Evolutionary conservation across 2,888 invertebrate species (phyloP).

Genomic region (Drosophila neutralis): DNA sequence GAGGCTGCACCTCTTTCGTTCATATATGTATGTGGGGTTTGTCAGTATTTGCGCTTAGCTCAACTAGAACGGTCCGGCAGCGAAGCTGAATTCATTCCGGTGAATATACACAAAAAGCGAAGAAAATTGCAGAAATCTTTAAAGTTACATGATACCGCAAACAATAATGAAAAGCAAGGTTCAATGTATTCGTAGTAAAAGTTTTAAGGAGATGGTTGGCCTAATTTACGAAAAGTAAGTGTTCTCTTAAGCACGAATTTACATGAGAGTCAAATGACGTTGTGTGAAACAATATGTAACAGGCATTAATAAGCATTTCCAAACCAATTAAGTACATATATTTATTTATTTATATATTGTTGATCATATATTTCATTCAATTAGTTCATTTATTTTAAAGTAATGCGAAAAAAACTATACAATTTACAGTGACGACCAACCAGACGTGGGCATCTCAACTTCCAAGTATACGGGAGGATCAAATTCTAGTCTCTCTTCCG

Average conservation of each 20-base stretch:
- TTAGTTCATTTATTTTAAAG: not conserved
- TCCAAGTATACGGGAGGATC: constrained; percentile 89
- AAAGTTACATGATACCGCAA: not conserved
- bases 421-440: constrained; percentile 88
- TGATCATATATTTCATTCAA: not conserved
- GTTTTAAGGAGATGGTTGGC: constrained; percentile 81
- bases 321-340: not conserved
- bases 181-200: constrained; percentile 82
- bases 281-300: not conserved
- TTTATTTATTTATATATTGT: not conserved
- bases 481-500: constrained; percentile 85
- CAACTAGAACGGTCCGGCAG: constrained; percentile 43
- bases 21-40: constrained; percentile 37
- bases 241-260: not conserved
- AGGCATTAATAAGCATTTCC: not conserved
- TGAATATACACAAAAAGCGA: not conserved
- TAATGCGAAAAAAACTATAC: not conserved
- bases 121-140: constrained; percentile 8
- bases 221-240: constrained; percentile 81
- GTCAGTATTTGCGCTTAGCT: constrained; percentile 50
- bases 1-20: constrained; percentile 46
- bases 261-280: not conserved
- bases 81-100: not conserved
- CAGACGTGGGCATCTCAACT: constrained; percentile 86
- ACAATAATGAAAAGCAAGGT: constrained; percentile 80